Base-by-base conservation (phyloP, 1,140 invertebrate genomes). In the Telenomus remus region DNA sequence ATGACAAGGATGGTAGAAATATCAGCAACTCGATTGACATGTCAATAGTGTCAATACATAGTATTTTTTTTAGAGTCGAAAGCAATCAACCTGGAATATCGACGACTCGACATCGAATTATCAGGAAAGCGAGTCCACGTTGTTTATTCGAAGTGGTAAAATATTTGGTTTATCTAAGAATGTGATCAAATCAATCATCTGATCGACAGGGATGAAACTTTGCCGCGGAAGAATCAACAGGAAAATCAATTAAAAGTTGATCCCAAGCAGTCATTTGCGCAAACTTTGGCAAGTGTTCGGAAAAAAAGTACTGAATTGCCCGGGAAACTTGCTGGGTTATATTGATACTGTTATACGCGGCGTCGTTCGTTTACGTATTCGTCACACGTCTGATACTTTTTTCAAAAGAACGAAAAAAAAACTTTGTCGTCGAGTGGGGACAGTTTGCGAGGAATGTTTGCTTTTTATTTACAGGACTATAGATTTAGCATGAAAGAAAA, bases 231-330 rank as follows among this genome's bases (percentile, higher is more conserved):
- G 68, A 51, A 71, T 63, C 68, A 48, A 71, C 65, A 69, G 65
- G 56, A 69, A 69, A 69, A 71, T 63, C 68, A 71, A 34, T 61
- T 61, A 71, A 63, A 71, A 63, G 34, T 71, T 71, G 59, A 61
- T 61, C 44, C 19, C 8, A 49, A 19, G 57, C 35, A 35, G 53
- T 57, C 57, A 71, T 63, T 71, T 57, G 68, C 47, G 59, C 51
- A 63, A 71, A 71, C 56, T 70, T 70, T 10, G 15, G 12, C n/a
- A 69, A 42, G 48, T 49, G 49, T 47, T 39, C 19, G 46, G 12
- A 46, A 50, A 54, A 70, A 70, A 61, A 61, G 56, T 19, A 49
- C 19, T 55, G 46, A 70, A 70, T 61, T 70, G 66, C 34, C 44
- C 49, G 15, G 56, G 35, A 56, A 70, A 56, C 15, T 70, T 70